These are phyloP conservation scores for Vireo altiloquus DNA, from an alignment of 2,113 vertebrate species.

Conservation along the genomic window DNA sequence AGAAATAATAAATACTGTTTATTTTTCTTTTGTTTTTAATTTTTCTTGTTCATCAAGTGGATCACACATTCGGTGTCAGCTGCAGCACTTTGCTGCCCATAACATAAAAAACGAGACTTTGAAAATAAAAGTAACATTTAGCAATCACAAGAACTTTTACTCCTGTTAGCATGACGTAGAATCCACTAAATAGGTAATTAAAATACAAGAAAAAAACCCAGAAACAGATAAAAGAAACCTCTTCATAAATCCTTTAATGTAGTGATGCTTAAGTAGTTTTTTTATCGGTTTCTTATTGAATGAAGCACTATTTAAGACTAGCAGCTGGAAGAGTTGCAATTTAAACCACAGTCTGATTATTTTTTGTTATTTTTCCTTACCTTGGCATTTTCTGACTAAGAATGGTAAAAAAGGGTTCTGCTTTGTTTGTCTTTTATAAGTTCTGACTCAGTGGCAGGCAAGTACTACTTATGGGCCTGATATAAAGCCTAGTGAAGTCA, in stretches of 20 bases:
- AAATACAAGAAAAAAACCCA: not conserved
- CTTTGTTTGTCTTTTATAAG: constrained; percentile 12
- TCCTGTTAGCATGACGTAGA: not conserved
- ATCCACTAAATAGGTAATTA: not conserved
- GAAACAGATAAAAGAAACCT: not conserved
- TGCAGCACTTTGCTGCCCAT: not conserved
- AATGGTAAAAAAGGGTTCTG: not conserved
- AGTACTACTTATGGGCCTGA: constrained; percentile 33
- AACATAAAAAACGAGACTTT: not conserved
- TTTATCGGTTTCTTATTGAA: not conserved
- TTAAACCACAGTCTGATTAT: not conserved
- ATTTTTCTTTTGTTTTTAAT: not conserved
- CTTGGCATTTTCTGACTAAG: not conserved
- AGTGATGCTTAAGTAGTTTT: not conserved
- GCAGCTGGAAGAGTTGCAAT: not conserved
- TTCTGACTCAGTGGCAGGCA: constrained; percentile 32
- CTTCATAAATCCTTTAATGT: not conserved
- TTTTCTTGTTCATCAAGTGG: not conserved
- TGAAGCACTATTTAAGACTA: not conserved
- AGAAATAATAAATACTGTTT: not conserved
- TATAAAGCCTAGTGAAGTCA: constrained; percentile 51
- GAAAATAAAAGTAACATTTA: not conserved
- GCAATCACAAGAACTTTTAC: not conserved
- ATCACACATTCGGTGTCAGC: not conserved
- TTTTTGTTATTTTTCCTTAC: not conserved